These are phyloP conservation scores for Andrena camellia DNA, from an alignment of 2,888 invertebrate species.

Conservation along the genomic window DNA sequence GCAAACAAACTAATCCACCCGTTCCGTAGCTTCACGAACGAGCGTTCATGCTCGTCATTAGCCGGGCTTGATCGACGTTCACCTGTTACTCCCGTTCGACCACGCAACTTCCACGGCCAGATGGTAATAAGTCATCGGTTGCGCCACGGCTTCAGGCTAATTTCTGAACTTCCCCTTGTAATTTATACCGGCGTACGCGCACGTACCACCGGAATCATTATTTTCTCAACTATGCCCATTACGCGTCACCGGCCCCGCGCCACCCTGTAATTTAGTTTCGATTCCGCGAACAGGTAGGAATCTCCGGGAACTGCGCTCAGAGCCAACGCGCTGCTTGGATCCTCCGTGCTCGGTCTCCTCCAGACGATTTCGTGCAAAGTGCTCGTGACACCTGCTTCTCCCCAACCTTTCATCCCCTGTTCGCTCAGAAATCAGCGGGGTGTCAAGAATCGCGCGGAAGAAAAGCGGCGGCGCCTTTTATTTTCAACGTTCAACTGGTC, in stretches of 20 bases:
- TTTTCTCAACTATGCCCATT: constrained; percentile 45
- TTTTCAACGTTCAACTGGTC: neutral
- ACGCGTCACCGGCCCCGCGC: constrained; percentile 24
- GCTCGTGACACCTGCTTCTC: too few relatives aligned
- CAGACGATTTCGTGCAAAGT: too few relatives aligned
- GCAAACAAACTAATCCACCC: constrained; percentile 49
- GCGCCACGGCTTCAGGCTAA: constrained; percentile 41
- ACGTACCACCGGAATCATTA: constrained; percentile 37
- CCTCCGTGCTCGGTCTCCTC: too few relatives aligned
- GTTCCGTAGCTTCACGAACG: constrained; percentile 2
- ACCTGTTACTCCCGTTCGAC: constrained; percentile 53
- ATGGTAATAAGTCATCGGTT: constrained; percentile 55
- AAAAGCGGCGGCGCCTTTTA: neutral
- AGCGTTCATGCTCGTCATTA: constrained; percentile 38
- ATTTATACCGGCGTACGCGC: constrained; percentile 40
- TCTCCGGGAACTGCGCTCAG: neutral
- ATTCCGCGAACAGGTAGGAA: neutral
- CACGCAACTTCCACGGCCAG: constrained; percentile 16
- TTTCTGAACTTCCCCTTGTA: constrained; percentile 44
- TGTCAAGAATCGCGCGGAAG: neutral
- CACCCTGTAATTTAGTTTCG: constrained; percentile 35
- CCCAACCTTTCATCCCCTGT: too few relatives aligned
- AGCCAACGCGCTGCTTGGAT: neutral
- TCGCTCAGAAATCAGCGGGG: neutral
- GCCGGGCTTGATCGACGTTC: constrained; percentile 56